Evolutionary conservation across 2,888 invertebrate species (phyloP), one percentile per base, ranked within the genome.

Genomic region (Ectropis crepuscularia): DNA sequence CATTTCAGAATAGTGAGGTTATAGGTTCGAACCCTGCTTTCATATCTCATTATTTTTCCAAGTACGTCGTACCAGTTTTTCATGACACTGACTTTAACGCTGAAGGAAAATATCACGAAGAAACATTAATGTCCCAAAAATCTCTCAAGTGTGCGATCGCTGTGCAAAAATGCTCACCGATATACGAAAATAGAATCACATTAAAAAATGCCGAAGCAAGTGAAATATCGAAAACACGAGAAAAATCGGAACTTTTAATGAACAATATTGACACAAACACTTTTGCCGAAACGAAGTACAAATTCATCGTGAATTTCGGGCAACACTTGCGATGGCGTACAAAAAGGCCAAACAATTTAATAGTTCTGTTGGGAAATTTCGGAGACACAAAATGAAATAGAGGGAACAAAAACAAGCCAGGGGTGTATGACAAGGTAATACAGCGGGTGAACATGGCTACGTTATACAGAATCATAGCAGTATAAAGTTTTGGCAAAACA

Each of bases 361-460:
- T 75, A 74, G 74, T 77, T 69, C 76, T 67, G 68, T 67, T 61
- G 79, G 77, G 76, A 78, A 78, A 78, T 74, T 64, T 60, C 55
- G 55, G 55, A 74, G 66, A 65, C 67, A 49, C 72, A 58, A 72
- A 75, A 77, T 71, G 71, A 73, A 76, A 78, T 73, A 74, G 69
- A 72, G 68, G 62, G 71, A 74, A 69, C 70, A 70, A 74, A 68
- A 70, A 71, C 71, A 55, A 57, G 46, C 58, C 55, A 11, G 41
- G 51, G 28, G 51, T 60, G 73, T 77, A 72, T 74, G 72, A 75
- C 75, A 74, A 73, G 74, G 71, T 75, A 80, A 74, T 74, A 74
- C 67, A 71, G 54, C 47, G 54, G 69, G 64, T 61, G 69, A 74
- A 75, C 74, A 75, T 73, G 72, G 73, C 64, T 65, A 66, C 64